These are phyloP conservation scores for Leptonema lineaticorne DNA, from an alignment of 1,140 invertebrate genomes.

Conservation along the genomic window DNA sequence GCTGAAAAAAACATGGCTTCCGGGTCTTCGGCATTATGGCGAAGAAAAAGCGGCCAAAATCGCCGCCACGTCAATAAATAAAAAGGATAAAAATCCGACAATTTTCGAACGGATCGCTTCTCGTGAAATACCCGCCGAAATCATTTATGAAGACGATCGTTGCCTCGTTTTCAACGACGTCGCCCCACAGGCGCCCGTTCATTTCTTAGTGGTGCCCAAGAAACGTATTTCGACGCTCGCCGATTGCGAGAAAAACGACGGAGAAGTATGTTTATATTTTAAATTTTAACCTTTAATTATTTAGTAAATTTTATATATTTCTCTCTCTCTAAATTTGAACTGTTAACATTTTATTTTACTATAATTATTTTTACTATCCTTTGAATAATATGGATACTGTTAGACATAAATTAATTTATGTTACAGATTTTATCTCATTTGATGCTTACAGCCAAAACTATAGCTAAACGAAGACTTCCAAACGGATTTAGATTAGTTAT, in stretches of 20 bases:
- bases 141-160: conserved; percentile 78
- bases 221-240: conserved; percentile 63
- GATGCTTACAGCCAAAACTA: conserved; percentile 60
- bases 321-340: no score
- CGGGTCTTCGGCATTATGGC: no score
- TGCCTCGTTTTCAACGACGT: conserved; percentile 81
- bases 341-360: no score
- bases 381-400: no score
- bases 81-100: conserved; percentile 49
- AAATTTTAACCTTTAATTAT: neutral
- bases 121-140: conserved; percentile 75
- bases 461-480: conserved; percentile 56
- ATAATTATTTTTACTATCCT: no score
- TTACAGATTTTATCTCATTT: conserved; percentile 63
- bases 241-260: conserved; percentile 44
- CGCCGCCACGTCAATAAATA: neutral
- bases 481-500: conserved; percentile 64
- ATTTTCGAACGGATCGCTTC: conserved; percentile 82
- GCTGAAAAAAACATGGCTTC: no score
- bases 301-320: neutral
- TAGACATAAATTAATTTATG: no score
- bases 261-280: neutral
- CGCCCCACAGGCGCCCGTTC: conserved; percentile 74
- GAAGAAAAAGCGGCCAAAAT: neutral
- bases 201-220: conserved; percentile 84